Conservation (phyloP, 2,888 invertebrate species). For the Amiota communis region DNA sequence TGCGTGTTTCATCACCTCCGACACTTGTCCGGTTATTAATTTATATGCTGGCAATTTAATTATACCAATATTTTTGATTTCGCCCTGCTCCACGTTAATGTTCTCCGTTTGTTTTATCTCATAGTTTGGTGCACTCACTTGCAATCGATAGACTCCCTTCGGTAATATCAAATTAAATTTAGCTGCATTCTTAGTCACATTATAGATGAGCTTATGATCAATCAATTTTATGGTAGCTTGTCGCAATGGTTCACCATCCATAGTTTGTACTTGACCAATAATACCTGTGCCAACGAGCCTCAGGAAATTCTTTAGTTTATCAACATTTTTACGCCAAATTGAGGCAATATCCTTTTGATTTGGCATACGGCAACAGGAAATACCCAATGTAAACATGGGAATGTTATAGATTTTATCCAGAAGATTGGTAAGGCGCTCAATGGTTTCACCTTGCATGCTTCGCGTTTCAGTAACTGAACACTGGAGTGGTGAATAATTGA, state of each 20-base stretch:
- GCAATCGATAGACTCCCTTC: slow-evolving; percentile 79
- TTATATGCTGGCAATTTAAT: slow-evolving; percentile 53
- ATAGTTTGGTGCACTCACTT: slow-evolving; percentile 78
- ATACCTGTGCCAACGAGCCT: slow-evolving; percentile 80
- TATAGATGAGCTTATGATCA: slow-evolving; percentile 74
- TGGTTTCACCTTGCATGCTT: slow-evolving; percentile 58
- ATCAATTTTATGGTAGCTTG: slow-evolving; percentile 82
- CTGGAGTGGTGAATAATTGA: slow-evolving; percentile 60
- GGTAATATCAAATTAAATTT: slow-evolving; percentile 83
- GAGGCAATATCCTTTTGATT: slow-evolving; percentile 78
- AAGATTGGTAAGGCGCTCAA: slow-evolving; percentile 76
- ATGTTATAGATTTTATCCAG: slow-evolving; percentile 78
- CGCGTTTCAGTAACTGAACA: slow-evolving; percentile 61
- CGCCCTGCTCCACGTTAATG: slow-evolving; percentile 61
- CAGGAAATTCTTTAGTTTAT: slow-evolving; percentile 78
- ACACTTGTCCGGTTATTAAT: slow-evolving; percentile 54
- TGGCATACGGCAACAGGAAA: slow-evolving; percentile 91
- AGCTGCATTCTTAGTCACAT: slow-evolving; percentile 81
- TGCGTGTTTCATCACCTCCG: slow-evolving; percentile 51
- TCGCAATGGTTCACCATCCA: slow-evolving; percentile 79
- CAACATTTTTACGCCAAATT: slow-evolving; percentile 82
- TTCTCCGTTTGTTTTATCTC: slow-evolving; percentile 72
- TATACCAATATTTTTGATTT: slow-evolving; percentile 58
- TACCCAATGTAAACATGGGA: slow-evolving; percentile 81
- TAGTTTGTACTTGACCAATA: slow-evolving; percentile 81